A percentile compares a stretch with the other conserved stretches of the same genome.
Conservation (phyloP, 2,888 invertebrate genomes). For the Andrena dorsata region DNA sequence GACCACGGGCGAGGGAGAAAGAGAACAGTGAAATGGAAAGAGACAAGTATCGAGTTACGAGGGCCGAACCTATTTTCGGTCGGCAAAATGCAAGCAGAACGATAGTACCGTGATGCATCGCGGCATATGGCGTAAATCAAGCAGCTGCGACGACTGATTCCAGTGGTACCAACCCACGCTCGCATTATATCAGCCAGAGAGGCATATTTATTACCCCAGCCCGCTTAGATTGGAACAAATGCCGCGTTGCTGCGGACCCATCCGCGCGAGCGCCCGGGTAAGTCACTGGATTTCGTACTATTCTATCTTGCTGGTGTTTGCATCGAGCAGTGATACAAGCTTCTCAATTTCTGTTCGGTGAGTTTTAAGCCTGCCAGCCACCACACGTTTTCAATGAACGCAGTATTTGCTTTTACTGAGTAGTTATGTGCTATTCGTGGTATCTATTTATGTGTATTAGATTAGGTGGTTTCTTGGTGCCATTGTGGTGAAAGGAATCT, state of each 20-base stretch:
- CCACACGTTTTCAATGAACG: too few relatives aligned
- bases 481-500: too few relatives aligned
- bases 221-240: slow-evolving; percentile 82
- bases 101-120: slow-evolving; percentile 79
- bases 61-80: slow-evolving; percentile 79
- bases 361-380: background rate
- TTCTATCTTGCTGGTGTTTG: slow-evolving; percentile 44
- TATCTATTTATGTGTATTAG: too few relatives aligned
- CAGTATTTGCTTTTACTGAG: too few relatives aligned
- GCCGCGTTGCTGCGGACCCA: slow-evolving; percentile 66
- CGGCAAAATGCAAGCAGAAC: slow-evolving; percentile 78
- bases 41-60: slow-evolving; percentile 70
- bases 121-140: slow-evolving; percentile 82
- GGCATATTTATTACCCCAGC: slow-evolving; percentile 82
- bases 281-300: slow-evolving; percentile 62
- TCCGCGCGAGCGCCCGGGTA: slow-evolving; percentile 42
- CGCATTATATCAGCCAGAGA: slow-evolving; percentile 81
- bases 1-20: slow-evolving; percentile 9
- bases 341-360: background rate
- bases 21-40: slow-evolving; percentile 45
- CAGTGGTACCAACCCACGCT: slow-evolving; percentile 80
- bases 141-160: slow-evolving; percentile 82
- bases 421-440: too few relatives aligned
- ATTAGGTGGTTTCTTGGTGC: too few relatives aligned
- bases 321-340: slow-evolving; percentile 18